phyloP scores from a whole-genome alignment of 2,888 invertebrate species.

The Volucella zonaria region DNA sequence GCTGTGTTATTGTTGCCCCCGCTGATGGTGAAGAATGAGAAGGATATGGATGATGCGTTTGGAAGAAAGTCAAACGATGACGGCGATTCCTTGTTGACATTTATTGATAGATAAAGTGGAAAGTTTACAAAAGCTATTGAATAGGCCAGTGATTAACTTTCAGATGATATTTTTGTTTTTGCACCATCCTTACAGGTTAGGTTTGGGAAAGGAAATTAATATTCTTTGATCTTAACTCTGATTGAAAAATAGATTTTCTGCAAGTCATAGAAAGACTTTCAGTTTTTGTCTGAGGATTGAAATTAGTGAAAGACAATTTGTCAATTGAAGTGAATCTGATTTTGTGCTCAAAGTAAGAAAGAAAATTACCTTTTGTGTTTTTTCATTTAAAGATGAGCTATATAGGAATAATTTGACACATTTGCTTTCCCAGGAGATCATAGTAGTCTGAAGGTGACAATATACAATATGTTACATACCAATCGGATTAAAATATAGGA shows the following conservation, averaged over 20 bases:
- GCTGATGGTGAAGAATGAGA: not conserved
- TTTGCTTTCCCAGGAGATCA: too few relatives aligned
- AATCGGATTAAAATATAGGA: too few relatives aligned
- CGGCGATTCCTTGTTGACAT: slow-evolving; percentile 29
- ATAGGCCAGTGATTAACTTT: slow-evolving; percentile 30
- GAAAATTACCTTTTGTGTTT: too few relatives aligned
- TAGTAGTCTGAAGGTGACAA: too few relatives aligned
- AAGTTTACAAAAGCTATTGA: slow-evolving; percentile 59
- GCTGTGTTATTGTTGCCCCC: not conserved
- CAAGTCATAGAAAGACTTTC: not conserved
- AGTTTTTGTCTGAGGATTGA: not conserved
- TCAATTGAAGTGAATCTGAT: not conserved
- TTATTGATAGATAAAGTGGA: slow-evolving; percentile 56
- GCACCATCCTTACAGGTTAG: not conserved
- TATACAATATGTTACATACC: too few relatives aligned
- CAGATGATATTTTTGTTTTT: not conserved
- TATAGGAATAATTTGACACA: too few relatives aligned
- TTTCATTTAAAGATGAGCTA: too few relatives aligned
- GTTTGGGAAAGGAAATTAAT: slow-evolving; percentile 25
- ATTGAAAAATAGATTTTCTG: not conserved
- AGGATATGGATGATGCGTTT: slow-evolving; percentile 39
- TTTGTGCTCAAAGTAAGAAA: too few relatives aligned
- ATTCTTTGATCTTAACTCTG: slow-evolving; percentile 22
- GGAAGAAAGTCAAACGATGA: slow-evolving; percentile 4
- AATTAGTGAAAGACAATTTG: not conserved